Evolutionary conservation across 2,888 invertebrate genomes (phyloP), one percentile per base, ranked within the genome.

Genomic region (Cheilosia vulpina): DNA sequence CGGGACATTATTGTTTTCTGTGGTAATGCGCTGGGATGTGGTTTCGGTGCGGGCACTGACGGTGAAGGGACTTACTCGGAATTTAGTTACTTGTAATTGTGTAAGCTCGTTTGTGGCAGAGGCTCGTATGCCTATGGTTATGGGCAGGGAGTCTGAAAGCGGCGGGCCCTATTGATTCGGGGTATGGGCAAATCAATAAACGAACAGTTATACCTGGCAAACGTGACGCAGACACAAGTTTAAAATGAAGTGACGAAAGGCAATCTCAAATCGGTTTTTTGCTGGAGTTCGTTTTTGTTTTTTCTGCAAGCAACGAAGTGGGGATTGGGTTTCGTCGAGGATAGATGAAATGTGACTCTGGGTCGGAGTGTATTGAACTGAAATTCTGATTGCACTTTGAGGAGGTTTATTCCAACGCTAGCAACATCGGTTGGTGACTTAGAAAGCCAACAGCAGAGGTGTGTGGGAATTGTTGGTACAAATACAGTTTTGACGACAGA

Each of bases 1-100:
- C 43, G 55, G 55, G 31, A 55, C 27, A 68, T 68, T 45, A 68
- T 68, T 68, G 68, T 55, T 55, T 53, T 55, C 66, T 68, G 66
- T 68, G 53, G 55, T 21, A 68, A 43, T 15, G 15, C 43, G 11
- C 21, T 13, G 15, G 68, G 31, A n/a, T 55, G 68, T 43, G 68
- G 43, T 68, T 68, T 15, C 21, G 15, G n/a, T 27, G 17, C 17
- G 41, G 13, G 27, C 27, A 41, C n/a, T 43, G 27, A 7, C 4
- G 43, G 31, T 38, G 11, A 66, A 41, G 17, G 5, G n/a, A 41
- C 41, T 41, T 66, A 13, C 27, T 55, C 15, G 19, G 19, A 50
- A 55, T 43, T 45, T 55, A 55, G 31, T 68, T 45, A 68, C 43
- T 45, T 55, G 68, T 43, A 55, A 55, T 45, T 55, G 31, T 53